phyloP scores from a whole-genome alignment of 1,140 invertebrate species.

The Penaeus chinensis region DNA sequence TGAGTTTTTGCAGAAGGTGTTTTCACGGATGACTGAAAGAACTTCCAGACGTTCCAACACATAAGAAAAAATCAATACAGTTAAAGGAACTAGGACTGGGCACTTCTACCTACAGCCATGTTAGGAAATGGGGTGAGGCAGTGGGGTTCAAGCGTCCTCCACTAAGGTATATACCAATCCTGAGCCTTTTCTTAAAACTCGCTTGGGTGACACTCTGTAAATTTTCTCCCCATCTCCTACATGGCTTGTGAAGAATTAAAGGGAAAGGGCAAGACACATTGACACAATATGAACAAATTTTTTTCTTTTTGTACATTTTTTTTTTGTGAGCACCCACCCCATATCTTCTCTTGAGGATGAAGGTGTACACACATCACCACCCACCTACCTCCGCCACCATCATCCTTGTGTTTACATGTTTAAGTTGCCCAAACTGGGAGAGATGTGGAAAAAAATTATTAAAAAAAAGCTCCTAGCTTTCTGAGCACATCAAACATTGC shows the following conservation, averaged over 20 bases:
- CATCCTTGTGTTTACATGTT: constrained; percentile 33
- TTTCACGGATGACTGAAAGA: constrained; percentile 55
- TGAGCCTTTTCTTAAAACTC: neutral
- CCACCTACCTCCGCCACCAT: constrained; percentile 45
- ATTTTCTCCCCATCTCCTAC: constrained; percentile 32
- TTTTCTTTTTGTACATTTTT: constrained; percentile 62
- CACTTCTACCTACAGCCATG: constrained; percentile 54
- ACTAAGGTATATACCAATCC: constrained; percentile 15
- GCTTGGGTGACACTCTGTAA: neutral
- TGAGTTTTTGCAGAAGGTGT: constrained; percentile 48
- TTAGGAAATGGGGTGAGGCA: constrained; percentile 33
- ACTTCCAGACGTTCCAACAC: constrained; percentile 58
- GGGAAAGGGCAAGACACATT: constrained; percentile 53
- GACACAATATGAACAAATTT: constrained; percentile 62
- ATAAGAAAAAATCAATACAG: constrained; percentile 45
- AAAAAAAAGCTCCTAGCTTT: constrained; percentile 26
- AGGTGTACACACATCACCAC: constrained; percentile 60
- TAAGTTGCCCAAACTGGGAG: neutral
- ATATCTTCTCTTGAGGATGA: constrained; percentile 54
- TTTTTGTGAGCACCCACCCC: constrained; percentile 61
- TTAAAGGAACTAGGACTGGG: constrained; percentile 48
- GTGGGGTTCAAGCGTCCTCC: constrained; percentile 35
- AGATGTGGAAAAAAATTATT: neutral
- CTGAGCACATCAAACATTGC: constrained; percentile 3
- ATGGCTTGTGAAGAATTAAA: constrained; percentile 44